Conservation (phyloP, 2,888 invertebrate genomes). For the Linnaemya tessellans region DNA sequence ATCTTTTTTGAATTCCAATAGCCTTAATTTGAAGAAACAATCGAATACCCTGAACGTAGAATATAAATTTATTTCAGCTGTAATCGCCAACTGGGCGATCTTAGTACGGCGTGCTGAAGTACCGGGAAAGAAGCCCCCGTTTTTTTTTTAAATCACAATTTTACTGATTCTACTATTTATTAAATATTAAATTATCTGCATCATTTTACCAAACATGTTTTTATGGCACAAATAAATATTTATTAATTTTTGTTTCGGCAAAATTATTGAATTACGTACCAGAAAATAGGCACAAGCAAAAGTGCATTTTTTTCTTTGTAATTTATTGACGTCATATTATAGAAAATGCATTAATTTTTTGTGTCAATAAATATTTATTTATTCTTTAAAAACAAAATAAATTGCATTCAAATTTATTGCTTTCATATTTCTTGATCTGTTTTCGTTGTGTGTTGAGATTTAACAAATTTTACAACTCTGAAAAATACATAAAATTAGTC, state of each 20-base stretch:
- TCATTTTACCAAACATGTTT: constrained; percentile 16
- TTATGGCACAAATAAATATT: background rate
- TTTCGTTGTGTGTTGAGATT: too few species aligned
- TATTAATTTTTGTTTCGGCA: background rate
- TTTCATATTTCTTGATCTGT: background rate
- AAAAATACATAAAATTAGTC: too few species aligned
- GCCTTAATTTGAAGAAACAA: too few species aligned
- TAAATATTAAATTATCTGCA: background rate
- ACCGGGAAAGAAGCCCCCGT: too few species aligned
- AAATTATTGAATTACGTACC: background rate
- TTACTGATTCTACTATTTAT: background rate
- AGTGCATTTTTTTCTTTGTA: constrained; percentile 8
- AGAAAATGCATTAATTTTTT: background rate
- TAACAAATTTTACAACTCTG: too few species aligned
- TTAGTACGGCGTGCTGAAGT: too few species aligned
- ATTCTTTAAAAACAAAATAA: too few species aligned
- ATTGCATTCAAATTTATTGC: background rate
- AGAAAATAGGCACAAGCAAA: background rate
- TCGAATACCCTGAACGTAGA: too few species aligned
- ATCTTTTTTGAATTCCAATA: too few species aligned
- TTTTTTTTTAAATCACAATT: too few species aligned
- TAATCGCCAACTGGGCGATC: too few species aligned
- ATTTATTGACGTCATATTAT: constrained; percentile 46
- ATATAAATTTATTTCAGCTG: too few species aligned
- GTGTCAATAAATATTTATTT: background rate